These are phyloP conservation scores for Carlito syrichta DNA, from an alignment of 2,113 vertebrate genomes.

Conservation along the genomic window DNA sequence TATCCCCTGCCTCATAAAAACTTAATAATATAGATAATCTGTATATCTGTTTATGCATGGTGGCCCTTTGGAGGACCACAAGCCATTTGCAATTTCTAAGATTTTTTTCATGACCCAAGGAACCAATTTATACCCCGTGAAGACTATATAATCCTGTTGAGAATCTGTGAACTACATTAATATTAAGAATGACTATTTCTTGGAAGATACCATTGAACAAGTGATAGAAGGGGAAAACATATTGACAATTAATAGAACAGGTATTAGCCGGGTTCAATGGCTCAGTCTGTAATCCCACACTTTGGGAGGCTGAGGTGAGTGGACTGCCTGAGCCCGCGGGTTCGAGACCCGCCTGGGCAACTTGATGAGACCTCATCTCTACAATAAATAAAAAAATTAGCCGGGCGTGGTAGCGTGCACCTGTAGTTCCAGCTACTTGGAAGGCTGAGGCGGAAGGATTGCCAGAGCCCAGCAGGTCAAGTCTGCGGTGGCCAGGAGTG, in stretches of 20 bases:
- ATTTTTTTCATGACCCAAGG: neutral
- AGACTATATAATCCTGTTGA: neutral
- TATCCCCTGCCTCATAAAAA: neutral
- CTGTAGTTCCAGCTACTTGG: too few species aligned
- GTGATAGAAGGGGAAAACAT: neutral
- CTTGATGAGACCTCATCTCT: too few species aligned
- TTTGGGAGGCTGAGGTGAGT: too few species aligned
- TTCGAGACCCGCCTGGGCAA: too few species aligned
- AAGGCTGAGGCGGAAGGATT: too few species aligned
- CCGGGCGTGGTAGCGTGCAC: too few species aligned
- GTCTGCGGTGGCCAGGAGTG: too few species aligned
- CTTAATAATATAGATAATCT: neutral
- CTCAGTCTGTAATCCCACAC: too few species aligned
- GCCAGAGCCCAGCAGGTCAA: too few species aligned
- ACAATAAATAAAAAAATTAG: too few species aligned
- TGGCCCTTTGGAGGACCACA: neutral
- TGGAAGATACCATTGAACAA: neutral
- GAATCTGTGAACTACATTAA: neutral
- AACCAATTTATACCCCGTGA: neutral
- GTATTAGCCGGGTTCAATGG: too few species aligned
- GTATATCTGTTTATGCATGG: neutral
- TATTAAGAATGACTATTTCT: neutral
- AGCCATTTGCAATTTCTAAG: neutral
- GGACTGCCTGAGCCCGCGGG: too few species aligned
- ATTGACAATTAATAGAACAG: neutral